Evolutionary conservation across 2,888 invertebrate genomes (phyloP).

Genomic region (Muscina levida): DNA sequence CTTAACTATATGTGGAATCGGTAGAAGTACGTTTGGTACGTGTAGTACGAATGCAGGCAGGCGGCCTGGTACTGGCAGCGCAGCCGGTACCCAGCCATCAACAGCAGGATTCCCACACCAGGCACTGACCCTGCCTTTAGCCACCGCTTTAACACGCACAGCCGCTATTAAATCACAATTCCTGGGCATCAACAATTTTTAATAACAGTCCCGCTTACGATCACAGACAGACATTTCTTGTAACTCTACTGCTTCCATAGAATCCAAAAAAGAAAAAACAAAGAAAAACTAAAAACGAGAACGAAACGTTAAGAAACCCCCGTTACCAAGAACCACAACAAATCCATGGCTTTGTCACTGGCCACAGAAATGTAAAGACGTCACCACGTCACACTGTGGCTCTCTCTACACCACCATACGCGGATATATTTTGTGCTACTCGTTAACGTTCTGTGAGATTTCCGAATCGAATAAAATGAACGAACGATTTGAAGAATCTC

Average conservation of each 20-base stretch:
- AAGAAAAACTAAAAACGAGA: background rate
- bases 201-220: slow-evolving; percentile 66
- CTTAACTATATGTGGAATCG: slow-evolving; percentile 80
- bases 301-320: background rate
- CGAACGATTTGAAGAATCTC: background rate
- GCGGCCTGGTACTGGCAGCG: slow-evolving; percentile 72
- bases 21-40: slow-evolving; percentile 78
- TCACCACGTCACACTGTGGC: slow-evolving; percentile 3
- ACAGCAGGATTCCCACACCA: slow-evolving; percentile 77
- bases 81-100: slow-evolving; percentile 72
- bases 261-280: background rate
- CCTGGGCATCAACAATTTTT: slow-evolving; percentile 79
- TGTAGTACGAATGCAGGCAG: slow-evolving; percentile 77
- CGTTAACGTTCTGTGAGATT: slow-evolving; percentile 11
- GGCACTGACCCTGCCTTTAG: slow-evolving; percentile 77
- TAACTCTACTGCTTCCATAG: slow-evolving; percentile 6
- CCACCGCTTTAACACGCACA: slow-evolving; percentile 79
- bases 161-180: slow-evolving; percentile 80
- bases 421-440: background rate
- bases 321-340: background rate
- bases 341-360: background rate
- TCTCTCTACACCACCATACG: slow-evolving; percentile 5
- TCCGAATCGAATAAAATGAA: background rate
- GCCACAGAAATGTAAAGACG: slow-evolving; percentile 5
- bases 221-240: slow-evolving; percentile 36